Evolutionary conservation across 2,797 vertebrate genomes (phyloP).

Genomic region (Fratercula arctica): DNA sequence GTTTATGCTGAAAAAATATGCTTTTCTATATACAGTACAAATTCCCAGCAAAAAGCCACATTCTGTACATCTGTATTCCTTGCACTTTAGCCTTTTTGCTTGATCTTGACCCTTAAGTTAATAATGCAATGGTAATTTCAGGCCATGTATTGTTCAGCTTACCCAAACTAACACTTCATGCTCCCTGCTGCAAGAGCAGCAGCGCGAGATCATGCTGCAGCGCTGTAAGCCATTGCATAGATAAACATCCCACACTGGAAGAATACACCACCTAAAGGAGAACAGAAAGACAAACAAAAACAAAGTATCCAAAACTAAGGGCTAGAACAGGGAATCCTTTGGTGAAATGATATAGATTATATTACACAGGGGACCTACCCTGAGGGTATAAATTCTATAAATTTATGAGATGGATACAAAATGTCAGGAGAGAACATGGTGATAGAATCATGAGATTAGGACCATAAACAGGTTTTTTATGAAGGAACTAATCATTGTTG

Average conservation of each 20-base stretch:
- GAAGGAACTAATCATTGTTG: background rate
- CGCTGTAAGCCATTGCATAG: background rate
- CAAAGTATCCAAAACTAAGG: background rate
- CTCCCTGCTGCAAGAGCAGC: background rate
- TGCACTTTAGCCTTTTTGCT: background rate
- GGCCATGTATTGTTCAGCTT: background rate
- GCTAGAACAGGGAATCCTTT: background rate
- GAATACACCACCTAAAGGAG: background rate
- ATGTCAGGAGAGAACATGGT: accelerated
- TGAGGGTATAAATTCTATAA: background rate
- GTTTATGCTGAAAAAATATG: background rate
- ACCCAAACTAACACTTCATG: background rate
- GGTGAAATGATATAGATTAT: background rate
- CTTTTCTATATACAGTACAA: background rate
- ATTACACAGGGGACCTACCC: background rate
- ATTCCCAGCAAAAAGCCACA: background rate
- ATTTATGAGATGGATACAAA: background rate
- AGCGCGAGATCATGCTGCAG: background rate
- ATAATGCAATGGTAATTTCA: background rate
- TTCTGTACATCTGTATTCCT: background rate
- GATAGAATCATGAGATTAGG: background rate
- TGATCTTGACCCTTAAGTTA: background rate
- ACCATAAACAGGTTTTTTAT: background rate
- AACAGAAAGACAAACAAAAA: background rate
- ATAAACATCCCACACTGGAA: background rate